Base-by-base conservation (phyloP, 2,888 invertebrate species). In the Drosophila lacicola region DNA sequence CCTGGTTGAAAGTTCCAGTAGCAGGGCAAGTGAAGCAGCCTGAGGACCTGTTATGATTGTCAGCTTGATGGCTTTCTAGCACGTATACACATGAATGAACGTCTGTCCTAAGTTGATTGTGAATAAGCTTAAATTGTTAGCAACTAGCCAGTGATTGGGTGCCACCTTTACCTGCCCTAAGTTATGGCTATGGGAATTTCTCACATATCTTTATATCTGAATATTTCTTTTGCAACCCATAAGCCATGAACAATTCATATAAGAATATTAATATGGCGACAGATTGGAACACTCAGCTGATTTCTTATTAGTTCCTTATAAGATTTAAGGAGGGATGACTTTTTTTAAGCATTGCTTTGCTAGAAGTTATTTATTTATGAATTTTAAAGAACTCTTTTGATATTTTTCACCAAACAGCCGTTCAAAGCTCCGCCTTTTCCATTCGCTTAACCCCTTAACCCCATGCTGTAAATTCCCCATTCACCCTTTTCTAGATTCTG, bases 31-130 rank as follows among this genome's bases (percentile, higher is more conserved):
- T 56, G 45, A 42, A 41, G 57, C 21, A 64, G 79, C 79, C 67
- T 19, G 50, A 70, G 70, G 78, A 62, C 34, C 69, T 74, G 87
- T 82, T 82, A 80, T 82, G 87, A 82, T 82, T 82, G 81, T 74
- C 84, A 74, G 65, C 65, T 78, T 65, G 78, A 74, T 69, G 78
- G 75, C 63, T 78, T 73, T 68, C 68, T 68, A 68, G 45, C 29
- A 53, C 37, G 37, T 25, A 6, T 37, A 21, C 63, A 60, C 47
- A 42, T 42, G n/a, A 42, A 14, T 42, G 56, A 49, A 14, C 13
- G 14, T 4, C 10, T 67, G 44, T 29, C 33, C 60, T 57, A 41
- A 54, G 70, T 75, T 58, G 58, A 44, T 60, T 73, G 54, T 73
- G 83, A 82, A 80, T 76, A 67, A 69, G 77, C 77, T 68, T 68